These are phyloP conservation scores for Apodemus agrarius DNA, from an alignment of 2,797 vertebrate genomes.

Conservation along the genomic window DNA sequence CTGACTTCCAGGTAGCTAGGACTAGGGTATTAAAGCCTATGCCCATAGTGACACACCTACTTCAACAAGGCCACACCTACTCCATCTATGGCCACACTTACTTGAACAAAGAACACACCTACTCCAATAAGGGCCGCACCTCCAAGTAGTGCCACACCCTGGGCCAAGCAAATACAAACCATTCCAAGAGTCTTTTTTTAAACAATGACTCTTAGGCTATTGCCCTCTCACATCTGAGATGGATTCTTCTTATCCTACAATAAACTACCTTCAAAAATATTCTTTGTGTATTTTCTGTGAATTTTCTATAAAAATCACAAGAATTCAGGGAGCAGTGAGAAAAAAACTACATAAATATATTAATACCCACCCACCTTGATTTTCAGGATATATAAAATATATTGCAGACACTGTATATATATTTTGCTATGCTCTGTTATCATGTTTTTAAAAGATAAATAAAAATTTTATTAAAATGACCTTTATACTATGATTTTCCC, in stretches of 20 bases:
- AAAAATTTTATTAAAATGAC: background rate
- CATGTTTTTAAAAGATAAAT: constrained; percentile 35
- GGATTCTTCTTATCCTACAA: background rate
- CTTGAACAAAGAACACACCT: no score
- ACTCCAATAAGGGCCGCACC: no score
- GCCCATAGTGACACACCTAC: no score
- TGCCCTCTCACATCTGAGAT: background rate
- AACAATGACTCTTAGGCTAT: background rate
- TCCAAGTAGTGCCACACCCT: no score
- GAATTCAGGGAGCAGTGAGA: background rate
- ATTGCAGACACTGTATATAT: background rate
- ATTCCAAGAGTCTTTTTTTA: no score
- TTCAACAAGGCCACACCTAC: no score
- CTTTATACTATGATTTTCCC: background rate
- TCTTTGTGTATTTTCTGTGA: no score
- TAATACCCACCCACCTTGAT: background rate
- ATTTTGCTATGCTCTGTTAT: constrained; percentile 9
- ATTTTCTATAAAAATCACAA: background rate
- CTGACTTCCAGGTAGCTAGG: no score
- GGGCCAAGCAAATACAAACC: no score
- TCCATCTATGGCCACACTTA: no score
- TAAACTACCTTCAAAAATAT: background rate
- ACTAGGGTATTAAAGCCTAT: no score
- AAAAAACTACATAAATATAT: background rate
- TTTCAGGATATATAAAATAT: background rate